A percentile compares a stretch with the other conserved stretches of the same genome.
phyloP scores from a whole-genome alignment of 1,140 invertebrate genomes.

The Diuraphis noxia region DNA sequence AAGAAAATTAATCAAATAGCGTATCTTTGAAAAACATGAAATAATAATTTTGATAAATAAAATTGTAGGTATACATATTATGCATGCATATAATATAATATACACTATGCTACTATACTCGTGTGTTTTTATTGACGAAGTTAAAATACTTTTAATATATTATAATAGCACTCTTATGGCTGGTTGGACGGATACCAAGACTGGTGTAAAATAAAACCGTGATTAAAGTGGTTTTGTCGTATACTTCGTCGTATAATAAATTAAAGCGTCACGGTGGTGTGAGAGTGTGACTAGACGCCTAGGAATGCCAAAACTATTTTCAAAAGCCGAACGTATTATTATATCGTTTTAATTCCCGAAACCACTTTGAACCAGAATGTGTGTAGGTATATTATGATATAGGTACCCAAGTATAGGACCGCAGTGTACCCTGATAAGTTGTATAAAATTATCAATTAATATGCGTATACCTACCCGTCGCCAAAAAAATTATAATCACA shows the following conservation, averaged over 20 bases:
- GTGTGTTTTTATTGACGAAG: not conserved
- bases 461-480: too few relatives aligned
- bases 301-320: slow-evolving; percentile 10
- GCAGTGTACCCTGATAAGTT: not conserved
- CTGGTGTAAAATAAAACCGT: not conserved
- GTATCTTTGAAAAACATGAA: not conserved
- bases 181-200: not conserved
- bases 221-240: not conserved
- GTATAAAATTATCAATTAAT: not conserved
- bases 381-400: not conserved
- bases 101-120: too few relatives aligned
- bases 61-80: not conserved
- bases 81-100: not conserved
- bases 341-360: not conserved
- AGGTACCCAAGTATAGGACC: not conserved
- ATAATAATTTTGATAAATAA: not conserved
- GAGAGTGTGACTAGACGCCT: not conserved
- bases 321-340: not conserved
- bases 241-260: not conserved
- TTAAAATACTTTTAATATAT: slow-evolving; percentile 16
- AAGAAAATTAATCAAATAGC: slow-evolving; percentile 14
- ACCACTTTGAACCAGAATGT: not conserved
- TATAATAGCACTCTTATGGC: not conserved
- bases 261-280: not conserved
- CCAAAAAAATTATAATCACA: not conserved